Conservation (phyloP, 2,888 invertebrate genomes). For the Tridacna gigas region DNA sequence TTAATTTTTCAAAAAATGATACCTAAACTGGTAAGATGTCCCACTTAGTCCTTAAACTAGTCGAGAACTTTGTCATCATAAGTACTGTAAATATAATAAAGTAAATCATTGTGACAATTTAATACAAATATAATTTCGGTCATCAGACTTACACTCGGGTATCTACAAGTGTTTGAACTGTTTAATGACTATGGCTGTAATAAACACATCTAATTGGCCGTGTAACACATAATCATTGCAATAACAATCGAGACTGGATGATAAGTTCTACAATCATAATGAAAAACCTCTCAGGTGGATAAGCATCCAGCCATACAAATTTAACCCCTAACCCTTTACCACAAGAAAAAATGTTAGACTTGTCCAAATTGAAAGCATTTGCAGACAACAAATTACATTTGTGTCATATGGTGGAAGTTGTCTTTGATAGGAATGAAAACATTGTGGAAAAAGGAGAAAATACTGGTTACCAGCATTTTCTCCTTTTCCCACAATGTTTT, state of each 20-base stretch:
- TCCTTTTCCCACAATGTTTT: neutral
- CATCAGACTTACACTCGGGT: conserved; percentile 18
- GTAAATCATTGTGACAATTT: conserved; percentile 23
- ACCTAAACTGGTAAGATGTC: too few species aligned
- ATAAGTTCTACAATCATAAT: conserved; percentile 21
- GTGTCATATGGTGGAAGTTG: too few species aligned
- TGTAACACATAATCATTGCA: conserved; percentile 23
- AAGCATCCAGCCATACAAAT: conserved; percentile 7
- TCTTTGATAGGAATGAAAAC: neutral
- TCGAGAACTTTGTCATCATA: neutral
- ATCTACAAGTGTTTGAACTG: conserved; percentile 24
- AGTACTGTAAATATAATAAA: neutral
- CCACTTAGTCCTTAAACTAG: too few species aligned
- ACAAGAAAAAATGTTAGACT: neutral
- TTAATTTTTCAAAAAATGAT: too few species aligned
- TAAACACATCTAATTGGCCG: conserved; percentile 13
- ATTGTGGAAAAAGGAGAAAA: neutral
- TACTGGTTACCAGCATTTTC: neutral
- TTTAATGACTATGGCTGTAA: conserved; percentile 9
- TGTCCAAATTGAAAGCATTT: too few species aligned
- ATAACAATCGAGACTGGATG: conserved; percentile 19
- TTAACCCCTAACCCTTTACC: neutral
- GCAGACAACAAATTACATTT: too few species aligned
- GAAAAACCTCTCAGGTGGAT: neutral
- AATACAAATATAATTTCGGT: conserved; percentile 19